Evolutionary conservation across 1,140 invertebrate genomes (phyloP), one percentile per base, ranked within the genome.

Genomic region (Triops longicaudatus): DNA sequence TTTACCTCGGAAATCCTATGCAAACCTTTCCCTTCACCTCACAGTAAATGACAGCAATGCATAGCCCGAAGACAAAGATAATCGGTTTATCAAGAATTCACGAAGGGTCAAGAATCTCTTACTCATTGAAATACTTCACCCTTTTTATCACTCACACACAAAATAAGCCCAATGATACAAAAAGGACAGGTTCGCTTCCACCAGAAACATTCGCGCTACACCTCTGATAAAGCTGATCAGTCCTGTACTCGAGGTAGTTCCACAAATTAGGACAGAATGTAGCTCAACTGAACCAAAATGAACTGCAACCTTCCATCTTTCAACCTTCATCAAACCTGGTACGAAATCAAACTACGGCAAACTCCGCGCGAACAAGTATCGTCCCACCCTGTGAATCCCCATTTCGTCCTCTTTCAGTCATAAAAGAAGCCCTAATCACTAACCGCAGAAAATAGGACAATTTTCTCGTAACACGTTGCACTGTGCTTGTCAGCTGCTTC

Each of bases 11-110:
- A 63, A 63, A 63, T 63, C 22, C 50, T 63, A 63, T 63, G 17
- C 50, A 63, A 63, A n/a, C 50, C 50, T 14, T 63, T 63, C 50
- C 50, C 50, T 63, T 63, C 50, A 63, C 50, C 50, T 63, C 50
- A 63, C 31, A 22, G 50, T 63, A 63, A 63, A 63, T 14, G 50
- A 63, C 50, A 63, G 50, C 14, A 17, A 63, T 63, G 50, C 50
- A 63, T 0, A 63, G 50, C 50, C 50, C 14, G 22, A 63, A 63
- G 50, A 63, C 50, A 63, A 63, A 63, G 50, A 63, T 63, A 63
- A n/a, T 63, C 50, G 50, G 31, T 22, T 63, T 6, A 63, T n/a
- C n/a, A 63, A 17, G 50, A 63, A 63, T 63, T 63, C 50, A 63
- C 6, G 1, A 22, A n/a, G 22, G 50, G 22, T n/a, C 50, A 17